Conservation (phyloP, 1,140 invertebrate species). For the Acromyrmex charruanus region DNA sequence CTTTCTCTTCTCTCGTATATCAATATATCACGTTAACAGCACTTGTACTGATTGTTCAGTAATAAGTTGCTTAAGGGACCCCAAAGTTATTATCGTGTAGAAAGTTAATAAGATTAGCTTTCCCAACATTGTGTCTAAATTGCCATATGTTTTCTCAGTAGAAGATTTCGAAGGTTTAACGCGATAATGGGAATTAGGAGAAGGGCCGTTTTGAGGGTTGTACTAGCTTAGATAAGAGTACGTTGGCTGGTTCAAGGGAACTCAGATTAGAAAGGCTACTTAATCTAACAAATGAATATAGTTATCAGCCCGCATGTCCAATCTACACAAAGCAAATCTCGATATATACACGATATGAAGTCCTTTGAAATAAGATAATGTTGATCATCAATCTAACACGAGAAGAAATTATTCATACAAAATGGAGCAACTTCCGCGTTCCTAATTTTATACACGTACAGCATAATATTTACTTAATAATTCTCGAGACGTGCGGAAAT, state of each 20-base stretch:
- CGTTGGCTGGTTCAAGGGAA: slow-evolving; percentile 39
- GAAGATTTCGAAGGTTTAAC: slow-evolving; percentile 50
- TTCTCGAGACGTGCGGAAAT: background rate
- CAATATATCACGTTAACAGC: background rate
- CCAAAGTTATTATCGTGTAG: slow-evolving; percentile 1
- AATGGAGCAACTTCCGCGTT: background rate
- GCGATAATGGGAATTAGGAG: slow-evolving; percentile 66
- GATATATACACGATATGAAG: background rate
- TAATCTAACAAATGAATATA: slow-evolving; percentile 8
- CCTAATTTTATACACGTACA: background rate
- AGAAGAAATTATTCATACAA: background rate
- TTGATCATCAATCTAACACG: background rate
- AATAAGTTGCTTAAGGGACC: background rate
- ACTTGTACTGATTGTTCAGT: background rate
- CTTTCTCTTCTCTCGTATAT: background rate
- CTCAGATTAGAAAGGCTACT: slow-evolving; percentile 64
- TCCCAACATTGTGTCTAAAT: slow-evolving; percentile 52
- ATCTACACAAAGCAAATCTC: slow-evolving; percentile 5
- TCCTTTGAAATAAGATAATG: background rate
- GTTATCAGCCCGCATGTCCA: slow-evolving; percentile 33
- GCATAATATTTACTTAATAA: background rate
- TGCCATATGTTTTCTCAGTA: slow-evolving; percentile 60
- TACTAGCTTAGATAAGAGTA: slow-evolving; percentile 52
- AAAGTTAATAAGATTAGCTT: slow-evolving; percentile 68
- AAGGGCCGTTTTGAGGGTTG: slow-evolving; percentile 57